Percentiles rank a stretch among this genome's conserved stretches.
These are phyloP conservation scores for Melanophora roralis DNA, from an alignment of 2,888 invertebrate species.

Conservation along the genomic window DNA sequence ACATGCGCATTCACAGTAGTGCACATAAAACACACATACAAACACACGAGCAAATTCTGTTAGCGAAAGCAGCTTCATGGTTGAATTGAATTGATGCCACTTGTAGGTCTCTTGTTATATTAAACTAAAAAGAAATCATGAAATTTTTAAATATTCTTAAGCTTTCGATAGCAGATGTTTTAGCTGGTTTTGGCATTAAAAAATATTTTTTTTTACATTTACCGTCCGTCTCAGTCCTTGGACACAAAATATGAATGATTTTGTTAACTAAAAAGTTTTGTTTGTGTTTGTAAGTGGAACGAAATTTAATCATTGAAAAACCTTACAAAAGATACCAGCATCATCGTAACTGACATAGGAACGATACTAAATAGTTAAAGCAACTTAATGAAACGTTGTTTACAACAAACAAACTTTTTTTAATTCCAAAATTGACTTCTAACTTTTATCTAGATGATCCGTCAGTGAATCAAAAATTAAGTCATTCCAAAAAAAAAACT, in stretches of 20 bases:
- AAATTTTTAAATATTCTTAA: neutral
- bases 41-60: neutral
- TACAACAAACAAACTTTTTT: neutral
- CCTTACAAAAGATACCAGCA: slow-evolving; percentile 25
- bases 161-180: neutral
- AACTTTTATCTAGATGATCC: slow-evolving; percentile 1
- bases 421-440: slow-evolving; percentile 18
- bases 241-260: neutral
- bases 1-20: too few relatives aligned
- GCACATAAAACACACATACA: neutral
- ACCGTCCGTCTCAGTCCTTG: neutral
- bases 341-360: neutral
- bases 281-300: neutral
- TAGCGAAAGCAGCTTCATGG: neutral
- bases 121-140: neutral
- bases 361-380: neutral
- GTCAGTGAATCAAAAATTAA: slow-evolving; percentile 7
- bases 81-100: slow-evolving; percentile 26
- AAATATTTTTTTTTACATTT: neutral
- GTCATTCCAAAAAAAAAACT: too few relatives aligned
- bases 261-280: neutral
- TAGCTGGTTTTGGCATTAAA: slow-evolving; percentile 19
- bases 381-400: neutral
- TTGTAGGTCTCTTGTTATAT: slow-evolving; percentile 1
- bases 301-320: neutral